These are phyloP conservation scores for Sander lucioperca DNA, from an alignment of 2,113 vertebrate species.

Conservation along the genomic window DNA sequence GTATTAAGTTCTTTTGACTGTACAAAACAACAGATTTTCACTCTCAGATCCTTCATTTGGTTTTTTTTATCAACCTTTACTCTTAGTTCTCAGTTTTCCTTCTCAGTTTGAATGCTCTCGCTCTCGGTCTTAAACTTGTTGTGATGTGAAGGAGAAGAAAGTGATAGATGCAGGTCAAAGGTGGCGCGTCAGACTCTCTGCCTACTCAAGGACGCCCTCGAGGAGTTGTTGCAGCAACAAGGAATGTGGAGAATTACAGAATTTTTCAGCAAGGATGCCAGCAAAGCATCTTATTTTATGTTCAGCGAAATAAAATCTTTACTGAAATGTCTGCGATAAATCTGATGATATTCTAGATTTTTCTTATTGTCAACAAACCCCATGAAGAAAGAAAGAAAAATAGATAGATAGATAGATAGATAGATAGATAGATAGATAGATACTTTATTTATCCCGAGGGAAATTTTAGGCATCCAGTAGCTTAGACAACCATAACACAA, in stretches of 20 bases:
- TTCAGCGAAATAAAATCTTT: background rate
- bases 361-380: too few relatives aligned
- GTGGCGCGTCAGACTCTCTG: background rate
- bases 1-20: too few relatives aligned
- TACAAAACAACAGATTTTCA: background rate
- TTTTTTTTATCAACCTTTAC: background rate
- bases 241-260: background rate
- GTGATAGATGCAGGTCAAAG: slow-evolving; percentile 1
- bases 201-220: background rate
- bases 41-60: background rate
- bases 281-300: background rate
- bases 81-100: slow-evolving; percentile 9
- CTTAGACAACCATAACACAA: too few relatives aligned
- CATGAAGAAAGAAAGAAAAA: too few relatives aligned
- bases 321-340: background rate
- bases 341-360: background rate
- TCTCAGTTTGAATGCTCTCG: background rate
- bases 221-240: background rate
- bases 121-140: background rate
- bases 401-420: too few relatives aligned
- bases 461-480: too few relatives aligned
- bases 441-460: too few relatives aligned
- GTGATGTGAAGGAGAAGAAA: background rate
- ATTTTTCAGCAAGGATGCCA: background rate
- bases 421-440: too few relatives aligned